Percentiles rank a stretch among this genome's conserved stretches.
Evolutionary conservation across 1,140 invertebrate species (phyloP).

Genomic region (Ceratina japonica): DNA sequence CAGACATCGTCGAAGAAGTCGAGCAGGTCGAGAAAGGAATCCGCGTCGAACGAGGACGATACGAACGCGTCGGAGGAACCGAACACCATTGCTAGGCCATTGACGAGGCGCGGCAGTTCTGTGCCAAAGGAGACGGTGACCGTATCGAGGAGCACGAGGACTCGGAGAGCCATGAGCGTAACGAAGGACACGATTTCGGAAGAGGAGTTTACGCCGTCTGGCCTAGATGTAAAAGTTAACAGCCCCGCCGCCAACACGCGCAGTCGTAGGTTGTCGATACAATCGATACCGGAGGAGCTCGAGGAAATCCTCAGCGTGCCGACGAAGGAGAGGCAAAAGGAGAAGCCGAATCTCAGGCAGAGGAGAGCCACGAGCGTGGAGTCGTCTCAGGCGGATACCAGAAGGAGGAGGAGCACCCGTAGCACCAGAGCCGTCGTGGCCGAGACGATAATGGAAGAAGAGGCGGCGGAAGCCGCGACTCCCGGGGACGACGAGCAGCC

Average conservation of each 20-base stretch:
- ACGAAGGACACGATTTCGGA: conserved; percentile 61
- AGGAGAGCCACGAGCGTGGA: conserved; percentile 70
- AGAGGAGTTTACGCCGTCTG: conserved; percentile 15
- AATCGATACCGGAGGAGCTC: conserved; percentile 69
- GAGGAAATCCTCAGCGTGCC: conserved; percentile 60
- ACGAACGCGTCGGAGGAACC: conserved; percentile 11
- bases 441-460: conserved; percentile 64
- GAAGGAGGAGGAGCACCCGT: conserved; percentile 44
- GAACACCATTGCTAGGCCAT: background rate
- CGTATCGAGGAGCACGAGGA: background rate
- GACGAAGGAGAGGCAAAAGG: conserved; percentile 38
- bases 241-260: conserved; percentile 60
- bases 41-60: background rate
- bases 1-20: background rate
- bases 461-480: conserved; percentile 14
- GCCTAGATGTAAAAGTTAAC: background rate
- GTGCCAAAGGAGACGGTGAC: conserved; percentile 62
- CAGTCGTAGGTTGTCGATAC: conserved; percentile 62
- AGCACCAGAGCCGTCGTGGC: conserved; percentile 46
- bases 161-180: conserved; percentile 49
- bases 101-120: conserved; percentile 60
- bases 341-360: conserved; percentile 26
- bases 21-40: background rate
- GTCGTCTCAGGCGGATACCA: conserved; percentile 22
- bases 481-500: conserved; percentile 5